A percentile compares a stretch with the other conserved stretches of the same genome.
These are phyloP conservation scores for Zosterops pallidus DNA, from an alignment of 2,113 vertebrate species.

Conservation along the genomic window DNA sequence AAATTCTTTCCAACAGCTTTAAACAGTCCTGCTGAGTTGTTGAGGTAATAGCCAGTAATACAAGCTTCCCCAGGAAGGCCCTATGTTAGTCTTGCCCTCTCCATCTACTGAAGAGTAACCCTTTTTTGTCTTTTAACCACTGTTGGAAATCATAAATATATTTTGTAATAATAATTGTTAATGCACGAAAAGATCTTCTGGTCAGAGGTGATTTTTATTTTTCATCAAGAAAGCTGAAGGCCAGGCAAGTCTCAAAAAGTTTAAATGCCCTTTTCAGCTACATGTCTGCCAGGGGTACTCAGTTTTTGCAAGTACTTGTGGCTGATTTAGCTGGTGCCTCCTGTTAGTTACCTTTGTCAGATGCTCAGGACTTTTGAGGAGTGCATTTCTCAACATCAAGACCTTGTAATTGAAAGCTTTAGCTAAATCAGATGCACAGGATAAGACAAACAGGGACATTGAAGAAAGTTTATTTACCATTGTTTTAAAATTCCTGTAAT, in stretches of 20 bases:
- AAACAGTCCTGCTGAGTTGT: neutral
- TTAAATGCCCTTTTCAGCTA: neutral
- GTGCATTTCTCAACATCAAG: neutral
- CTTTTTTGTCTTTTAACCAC: neutral
- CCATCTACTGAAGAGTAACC: neutral
- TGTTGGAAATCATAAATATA: neutral
- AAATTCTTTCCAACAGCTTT: neutral
- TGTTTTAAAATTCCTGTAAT: neutral
- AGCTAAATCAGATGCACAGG: neutral
- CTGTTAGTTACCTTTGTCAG: neutral
- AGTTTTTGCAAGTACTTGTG: neutral
- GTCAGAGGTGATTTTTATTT: neutral
- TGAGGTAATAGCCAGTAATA: neutral
- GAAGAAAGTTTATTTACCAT: neutral
- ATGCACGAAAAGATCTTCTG: neutral
- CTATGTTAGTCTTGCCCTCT: neutral
- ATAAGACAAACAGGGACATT: neutral
- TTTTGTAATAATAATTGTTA: neutral
- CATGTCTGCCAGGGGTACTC: neutral
- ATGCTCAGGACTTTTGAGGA: neutral
- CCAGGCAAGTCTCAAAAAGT: neutral
- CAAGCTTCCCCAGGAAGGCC: neutral
- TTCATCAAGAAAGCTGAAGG: neutral
- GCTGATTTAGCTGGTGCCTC: rapidly evolving
- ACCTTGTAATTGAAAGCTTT: neutral